Base-by-base conservation (phyloP, 2,888 invertebrate genomes). In the Sepioteuthis lessoniana region DNA sequence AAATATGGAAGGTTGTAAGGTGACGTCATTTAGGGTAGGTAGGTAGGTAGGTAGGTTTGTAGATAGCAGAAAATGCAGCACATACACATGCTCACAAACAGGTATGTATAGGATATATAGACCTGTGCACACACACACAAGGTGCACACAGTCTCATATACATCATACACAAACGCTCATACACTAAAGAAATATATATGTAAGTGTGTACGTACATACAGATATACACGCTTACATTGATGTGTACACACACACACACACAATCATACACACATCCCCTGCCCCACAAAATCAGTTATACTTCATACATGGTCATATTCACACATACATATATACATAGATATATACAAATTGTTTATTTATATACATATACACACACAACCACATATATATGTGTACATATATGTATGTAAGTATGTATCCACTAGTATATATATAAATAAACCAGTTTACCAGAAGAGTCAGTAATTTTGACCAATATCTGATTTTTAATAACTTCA, bases 321-420 rank as follows among this genome's bases (percentile, higher is more conserved):
- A 92, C 42, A 92, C 42, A 92, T 92, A 42, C 92, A 92, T 92
- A 92, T 92, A 92, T 92, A 92, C n/a, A 92, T 92, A 92, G 42
- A 92, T 42, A 92, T 42, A 92, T 92, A 92, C 42, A 42, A 47
- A 91, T 42, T 76, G 76, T 76, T 76, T 76, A 76, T 76, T 76
- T 76, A 76, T 76, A 76, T 76, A 76, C 76, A n/a, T 76, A 76
- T 76, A 76, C 47, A 47, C 47, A 92, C 42, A 92, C n/a, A 38
- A 47, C 42, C 47, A 92, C n/a, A 92, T 92, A 92, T 92, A 92
- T 92, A 92, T 92, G n/a, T 92, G 19, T 31, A 92, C 16, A 92
- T n/a, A 92, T 46, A 42, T 28, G n/a, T 46, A 92, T 42, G 47
- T 42, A 92, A 31, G 47, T 42, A 92, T 42, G 47, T 92, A 92